A percentile compares a stretch with the other conserved stretches of the same genome.
Evolutionary conservation across 2,113 vertebrate species (phyloP).

Genomic region (Lampris megalopsis): DNA sequence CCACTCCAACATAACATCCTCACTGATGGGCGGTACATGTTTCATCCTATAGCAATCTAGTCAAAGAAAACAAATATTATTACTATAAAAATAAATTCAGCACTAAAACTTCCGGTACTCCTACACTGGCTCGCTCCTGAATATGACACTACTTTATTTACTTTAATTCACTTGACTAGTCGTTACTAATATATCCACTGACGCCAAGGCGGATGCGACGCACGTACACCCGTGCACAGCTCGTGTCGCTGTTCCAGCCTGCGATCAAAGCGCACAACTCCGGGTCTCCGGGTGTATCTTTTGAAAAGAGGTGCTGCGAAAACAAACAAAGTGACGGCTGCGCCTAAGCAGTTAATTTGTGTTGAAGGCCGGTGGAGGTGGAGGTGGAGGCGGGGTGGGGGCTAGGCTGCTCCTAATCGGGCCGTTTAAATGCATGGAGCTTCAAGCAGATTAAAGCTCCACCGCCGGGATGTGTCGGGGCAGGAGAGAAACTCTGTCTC

Average conservation of each 20-base stretch:
- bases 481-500: conserved; percentile 63
- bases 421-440: conserved; percentile 71
- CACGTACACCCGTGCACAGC: too few relatives aligned
- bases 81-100: not conserved
- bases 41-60: not conserved
- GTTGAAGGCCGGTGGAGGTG: conserved; percentile 42
- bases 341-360: conserved; percentile 64
- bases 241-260: conserved; percentile 24
- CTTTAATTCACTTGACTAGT: too few relatives aligned
- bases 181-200: too few relatives aligned
- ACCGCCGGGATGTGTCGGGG: conserved; percentile 70
- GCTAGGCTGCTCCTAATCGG: conserved; percentile 63
- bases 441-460: conserved; percentile 66
- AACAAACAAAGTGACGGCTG: conserved; percentile 64
- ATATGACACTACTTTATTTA: too few relatives aligned
- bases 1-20: not conserved
- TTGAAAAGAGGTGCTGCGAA: conserved; percentile 49
- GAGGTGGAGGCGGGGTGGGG: conserved; percentile 7
- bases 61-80: not conserved
- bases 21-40: not conserved
- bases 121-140: too few relatives aligned
- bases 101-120: too few relatives aligned
- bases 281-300: conserved; percentile 38
- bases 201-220: too few relatives aligned
- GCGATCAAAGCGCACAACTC: conserved; percentile 54